Conservation (phyloP, 2,113 vertebrate genomes). For the Colossoma macropomum region DNA sequence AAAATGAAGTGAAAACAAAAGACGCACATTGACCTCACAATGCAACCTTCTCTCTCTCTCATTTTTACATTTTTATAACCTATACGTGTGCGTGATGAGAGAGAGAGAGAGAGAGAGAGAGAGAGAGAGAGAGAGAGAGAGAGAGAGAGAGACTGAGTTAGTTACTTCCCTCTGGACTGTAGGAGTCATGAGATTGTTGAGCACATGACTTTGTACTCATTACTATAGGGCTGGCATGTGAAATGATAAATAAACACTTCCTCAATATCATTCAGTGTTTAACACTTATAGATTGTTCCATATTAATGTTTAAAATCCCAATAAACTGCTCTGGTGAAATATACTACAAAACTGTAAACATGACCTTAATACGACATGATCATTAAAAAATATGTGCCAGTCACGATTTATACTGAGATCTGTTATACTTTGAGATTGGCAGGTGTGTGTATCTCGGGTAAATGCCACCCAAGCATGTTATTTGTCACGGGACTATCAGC, state of each 20-base stretch:
- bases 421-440: not conserved
- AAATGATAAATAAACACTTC: not conserved
- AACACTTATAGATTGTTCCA: not conserved
- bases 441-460: not conserved
- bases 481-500: not conserved
- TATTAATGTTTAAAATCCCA: too few species aligned
- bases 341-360: too few species aligned
- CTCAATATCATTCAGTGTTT: not conserved
- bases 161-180: slow-evolving; percentile 46
- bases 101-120: not conserved
- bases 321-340: too few species aligned
- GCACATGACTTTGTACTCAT: slow-evolving; percentile 53
- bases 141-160: not conserved
- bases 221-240: not conserved
- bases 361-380: too few species aligned
- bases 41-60: too few species aligned
- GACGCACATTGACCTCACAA: too few species aligned
- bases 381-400: not conserved
- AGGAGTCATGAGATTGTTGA: slow-evolving; percentile 47
- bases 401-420: not conserved
- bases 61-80: too few species aligned
- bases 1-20: too few species aligned
- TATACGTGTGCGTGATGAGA: not conserved
- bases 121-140: not conserved
- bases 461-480: not conserved